Evolutionary conservation across 1,140 invertebrate genomes (phyloP).

Genomic region (Samia ricini): DNA sequence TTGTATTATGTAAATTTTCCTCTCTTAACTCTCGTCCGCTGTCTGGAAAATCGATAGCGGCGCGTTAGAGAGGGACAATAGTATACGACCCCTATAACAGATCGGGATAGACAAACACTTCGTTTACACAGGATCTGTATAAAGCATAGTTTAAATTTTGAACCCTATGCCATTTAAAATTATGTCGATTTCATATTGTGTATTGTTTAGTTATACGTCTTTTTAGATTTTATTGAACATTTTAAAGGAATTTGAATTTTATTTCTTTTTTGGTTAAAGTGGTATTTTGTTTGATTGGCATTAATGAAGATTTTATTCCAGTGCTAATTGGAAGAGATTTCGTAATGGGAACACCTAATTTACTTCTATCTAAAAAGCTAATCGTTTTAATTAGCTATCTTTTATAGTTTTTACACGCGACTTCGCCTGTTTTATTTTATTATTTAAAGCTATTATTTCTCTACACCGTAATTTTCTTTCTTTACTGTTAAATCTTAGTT

Average conservation of each 20-base stretch:
- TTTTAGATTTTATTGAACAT: slow-evolving; percentile 13
- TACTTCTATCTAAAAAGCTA: neutral
- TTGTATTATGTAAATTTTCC: slow-evolving; percentile 50
- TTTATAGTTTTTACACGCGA: no score
- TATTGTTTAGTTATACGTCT: neutral
- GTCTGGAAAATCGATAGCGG: slow-evolving; percentile 59
- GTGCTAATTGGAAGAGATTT: slow-evolving; percentile 53
- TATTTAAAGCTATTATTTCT: no score
- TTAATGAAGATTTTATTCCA: slow-evolving; percentile 22
- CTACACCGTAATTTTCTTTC: no score
- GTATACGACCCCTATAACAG: slow-evolving; percentile 16
- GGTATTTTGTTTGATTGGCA: slow-evolving; percentile 12
- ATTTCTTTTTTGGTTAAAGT: slow-evolving; percentile 15
- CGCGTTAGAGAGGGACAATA: slow-evolving; percentile 31
- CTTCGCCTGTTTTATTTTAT: no score
- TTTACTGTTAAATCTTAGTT: no score
- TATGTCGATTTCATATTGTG: slow-evolving; percentile 21
- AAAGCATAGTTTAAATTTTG: slow-evolving; percentile 10
- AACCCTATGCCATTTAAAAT: slow-evolving; percentile 2
- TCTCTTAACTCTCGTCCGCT: slow-evolving; percentile 37
- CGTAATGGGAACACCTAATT: slow-evolving; percentile 38
- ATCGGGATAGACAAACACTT: slow-evolving; percentile 31
- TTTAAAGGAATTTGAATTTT: slow-evolving; percentile 26
- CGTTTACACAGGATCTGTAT: slow-evolving; percentile 33
- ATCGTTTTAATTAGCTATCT: no score